A percentile compares a stretch with the other conserved stretches of the same genome.
These are phyloP conservation scores for Ricordea florida DNA, from an alignment of 92 coral and sea anemone species.

Conservation along the genomic window DNA sequence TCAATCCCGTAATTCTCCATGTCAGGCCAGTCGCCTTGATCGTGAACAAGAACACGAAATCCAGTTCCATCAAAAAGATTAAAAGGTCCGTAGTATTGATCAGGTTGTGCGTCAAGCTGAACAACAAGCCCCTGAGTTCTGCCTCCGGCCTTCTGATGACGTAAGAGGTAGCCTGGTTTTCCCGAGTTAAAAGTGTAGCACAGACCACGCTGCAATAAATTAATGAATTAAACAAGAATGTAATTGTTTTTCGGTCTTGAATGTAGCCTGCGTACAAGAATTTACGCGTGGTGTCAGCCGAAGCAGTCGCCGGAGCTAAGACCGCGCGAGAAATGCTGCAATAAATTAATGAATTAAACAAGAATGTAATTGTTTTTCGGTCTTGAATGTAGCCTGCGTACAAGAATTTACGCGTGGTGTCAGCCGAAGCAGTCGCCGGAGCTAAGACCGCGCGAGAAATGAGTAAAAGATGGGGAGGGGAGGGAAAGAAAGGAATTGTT, in stretches of 20 bases:
- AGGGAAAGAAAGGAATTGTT: not conserved
- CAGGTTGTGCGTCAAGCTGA: not conserved
- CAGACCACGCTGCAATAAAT: slow-evolving; percentile 2
- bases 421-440: no score
- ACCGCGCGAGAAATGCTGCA: slow-evolving; percentile 5
- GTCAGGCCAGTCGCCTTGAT: slow-evolving; percentile 9
- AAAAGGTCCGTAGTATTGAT: slow-evolving; percentile 13
- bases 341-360: not conserved
- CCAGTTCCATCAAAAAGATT: not conserved
- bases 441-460: slow-evolving; percentile 6
- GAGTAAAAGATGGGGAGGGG: not conserved
- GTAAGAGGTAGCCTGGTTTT: not conserved
- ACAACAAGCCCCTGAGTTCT: not conserved
- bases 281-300: no score
- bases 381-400: no score
- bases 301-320: no score
- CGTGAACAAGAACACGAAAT: slow-evolving; percentile 7
- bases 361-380: not conserved
- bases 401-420: no score
- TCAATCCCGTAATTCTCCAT: slow-evolving; percentile 12
- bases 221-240: not conserved
- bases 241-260: not conserved
- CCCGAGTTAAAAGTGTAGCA: slow-evolving; percentile 37
- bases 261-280: no score
- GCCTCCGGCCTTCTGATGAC: not conserved